phyloP scores from a whole-genome alignment of 2,888 invertebrate species.

The Dicycla oo region DNA sequence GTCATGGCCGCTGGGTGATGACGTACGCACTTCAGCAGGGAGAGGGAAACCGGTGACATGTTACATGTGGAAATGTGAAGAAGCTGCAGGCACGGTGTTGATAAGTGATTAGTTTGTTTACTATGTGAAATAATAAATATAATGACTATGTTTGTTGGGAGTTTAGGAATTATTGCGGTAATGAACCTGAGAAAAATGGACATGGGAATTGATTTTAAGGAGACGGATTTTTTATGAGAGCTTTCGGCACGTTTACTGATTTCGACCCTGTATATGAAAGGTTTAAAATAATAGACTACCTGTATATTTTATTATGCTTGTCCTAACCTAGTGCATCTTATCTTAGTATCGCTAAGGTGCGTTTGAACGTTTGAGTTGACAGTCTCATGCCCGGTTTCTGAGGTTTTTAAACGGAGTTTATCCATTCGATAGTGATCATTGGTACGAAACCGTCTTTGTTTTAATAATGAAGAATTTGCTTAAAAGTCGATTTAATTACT shows the following conservation, averaged over 20 bases:
- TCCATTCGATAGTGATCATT: too few species aligned
- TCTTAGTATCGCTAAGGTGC: background rate
- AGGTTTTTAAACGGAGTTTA: too few species aligned
- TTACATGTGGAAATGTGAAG: conserved; percentile 67
- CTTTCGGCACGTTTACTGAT: background rate
- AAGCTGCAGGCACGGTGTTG: conserved; percentile 60
- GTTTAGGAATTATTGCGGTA: background rate
- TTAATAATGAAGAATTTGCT: too few species aligned
- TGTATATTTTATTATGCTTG: background rate
- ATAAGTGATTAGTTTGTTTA: conserved; percentile 52
- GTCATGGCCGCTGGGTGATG: conserved; percentile 59
- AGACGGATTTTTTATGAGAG: background rate
- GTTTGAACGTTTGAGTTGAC: background rate
- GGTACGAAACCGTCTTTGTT: too few species aligned
- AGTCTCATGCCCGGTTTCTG: too few species aligned
- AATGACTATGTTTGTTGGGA: conserved; percentile 7
- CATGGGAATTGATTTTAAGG: background rate
- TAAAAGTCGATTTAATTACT: too few species aligned
- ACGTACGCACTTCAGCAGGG: conserved; percentile 67
- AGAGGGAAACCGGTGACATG: conserved; percentile 63
- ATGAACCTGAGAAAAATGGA: background rate
- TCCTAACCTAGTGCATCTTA: background rate
- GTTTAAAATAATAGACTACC: background rate
- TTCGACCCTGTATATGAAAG: background rate
- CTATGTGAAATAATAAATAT: conserved; percentile 28